Evolutionary conservation across 2,113 vertebrate species (phyloP).

Genomic region (Coturnix japonica): DNA sequence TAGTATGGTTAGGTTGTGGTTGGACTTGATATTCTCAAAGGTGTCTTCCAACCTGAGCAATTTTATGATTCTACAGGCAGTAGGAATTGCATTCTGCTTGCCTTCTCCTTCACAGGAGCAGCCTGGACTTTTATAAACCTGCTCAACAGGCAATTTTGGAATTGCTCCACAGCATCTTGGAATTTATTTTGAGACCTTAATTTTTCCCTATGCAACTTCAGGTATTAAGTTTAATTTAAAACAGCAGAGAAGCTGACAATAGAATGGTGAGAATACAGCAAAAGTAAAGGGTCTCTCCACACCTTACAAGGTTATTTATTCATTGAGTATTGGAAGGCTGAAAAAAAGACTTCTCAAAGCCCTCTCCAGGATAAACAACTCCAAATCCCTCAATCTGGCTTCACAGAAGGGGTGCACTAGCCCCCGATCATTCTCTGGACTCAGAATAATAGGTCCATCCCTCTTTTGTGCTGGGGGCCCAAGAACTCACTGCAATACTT

Average conservation of each 20-base stretch:
- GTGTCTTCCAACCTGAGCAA: no score
- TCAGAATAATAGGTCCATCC: no score
- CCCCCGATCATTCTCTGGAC: no score
- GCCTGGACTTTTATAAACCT: not conserved
- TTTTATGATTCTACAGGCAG: not conserved
- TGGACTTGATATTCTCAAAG: no score
- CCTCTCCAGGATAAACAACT: no score
- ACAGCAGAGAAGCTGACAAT: not conserved
- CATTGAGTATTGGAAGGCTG: not conserved
- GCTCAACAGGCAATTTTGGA: not conserved
- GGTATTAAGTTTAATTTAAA: not conserved
- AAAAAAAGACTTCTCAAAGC: no score
- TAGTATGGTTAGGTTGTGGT: no score
- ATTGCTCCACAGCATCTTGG: not conserved
- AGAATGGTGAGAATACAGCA: not conserved
- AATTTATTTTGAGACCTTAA: not conserved
- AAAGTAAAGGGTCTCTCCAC: not conserved
- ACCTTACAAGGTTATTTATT: not conserved
- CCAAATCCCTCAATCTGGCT: no score
- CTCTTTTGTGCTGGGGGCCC: no score
- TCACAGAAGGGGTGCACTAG: no score
- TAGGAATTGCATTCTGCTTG: not conserved
- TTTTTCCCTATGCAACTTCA: not conserved
- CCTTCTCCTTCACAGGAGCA: not conserved
- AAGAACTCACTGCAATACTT: no score